Percentiles rank a stretch among this genome's conserved stretches.
These are phyloP conservation scores for Phrynocephalus forsythii DNA, from an alignment of 2,797 vertebrate species.

Conservation along the genomic window DNA sequence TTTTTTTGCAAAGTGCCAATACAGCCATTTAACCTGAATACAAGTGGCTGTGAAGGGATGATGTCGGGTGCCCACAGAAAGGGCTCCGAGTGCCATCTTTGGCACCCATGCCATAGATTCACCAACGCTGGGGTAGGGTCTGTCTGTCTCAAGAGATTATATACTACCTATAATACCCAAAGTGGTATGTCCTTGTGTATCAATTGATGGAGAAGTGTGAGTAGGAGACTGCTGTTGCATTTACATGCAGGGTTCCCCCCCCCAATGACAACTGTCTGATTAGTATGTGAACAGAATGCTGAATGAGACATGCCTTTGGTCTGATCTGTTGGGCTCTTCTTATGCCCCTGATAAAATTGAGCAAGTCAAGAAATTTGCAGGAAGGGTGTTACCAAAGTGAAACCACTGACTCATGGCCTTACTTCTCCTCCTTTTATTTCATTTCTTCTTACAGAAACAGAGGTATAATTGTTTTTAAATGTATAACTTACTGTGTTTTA, in stretches of 20 bases:
- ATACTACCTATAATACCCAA: background rate
- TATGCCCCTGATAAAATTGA: background rate
- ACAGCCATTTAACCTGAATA: too few species aligned
- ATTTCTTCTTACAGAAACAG: constrained; percentile 17
- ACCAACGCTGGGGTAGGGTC: background rate
- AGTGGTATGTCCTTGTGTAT: background rate
- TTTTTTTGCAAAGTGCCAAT: too few species aligned
- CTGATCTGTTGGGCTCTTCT: background rate
- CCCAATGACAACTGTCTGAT: background rate
- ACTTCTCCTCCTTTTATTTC: background rate
- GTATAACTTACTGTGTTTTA: too few species aligned
- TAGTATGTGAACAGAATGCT: background rate
- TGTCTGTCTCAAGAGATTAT: background rate
- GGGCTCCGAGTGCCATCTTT: too few species aligned
- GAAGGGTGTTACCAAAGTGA: constrained; percentile 14
- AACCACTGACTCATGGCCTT: background rate
- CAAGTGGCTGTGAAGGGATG: too few species aligned
- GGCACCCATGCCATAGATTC: too few species aligned
- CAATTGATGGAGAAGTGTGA: background rate
- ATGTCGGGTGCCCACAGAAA: too few species aligned
- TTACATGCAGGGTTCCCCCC: background rate
- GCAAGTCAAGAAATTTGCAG: background rate
- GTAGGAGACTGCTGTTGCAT: background rate
- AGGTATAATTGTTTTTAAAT: background rate
- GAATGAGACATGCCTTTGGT: background rate